These are phyloP conservation scores for Thecophora atra DNA, from an alignment of 2,888 invertebrate species.

Conservation along the genomic window DNA sequence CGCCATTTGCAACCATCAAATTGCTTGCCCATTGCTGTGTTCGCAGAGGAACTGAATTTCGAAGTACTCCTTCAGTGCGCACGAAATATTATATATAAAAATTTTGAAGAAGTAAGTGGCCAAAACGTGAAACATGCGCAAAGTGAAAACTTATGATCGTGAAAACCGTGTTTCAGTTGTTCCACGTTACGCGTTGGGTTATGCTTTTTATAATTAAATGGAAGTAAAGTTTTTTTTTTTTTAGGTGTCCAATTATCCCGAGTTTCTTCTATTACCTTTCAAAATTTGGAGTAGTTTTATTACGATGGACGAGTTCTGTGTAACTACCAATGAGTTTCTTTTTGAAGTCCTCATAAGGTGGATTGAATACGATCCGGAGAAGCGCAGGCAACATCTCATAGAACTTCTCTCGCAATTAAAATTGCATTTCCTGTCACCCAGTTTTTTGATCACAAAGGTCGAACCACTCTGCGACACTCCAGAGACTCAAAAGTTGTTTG, in stretches of 20 bases:
- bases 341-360: neutral
- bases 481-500: neutral
- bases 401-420: neutral
- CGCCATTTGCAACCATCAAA: too few relatives aligned
- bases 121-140: neutral
- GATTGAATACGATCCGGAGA: neutral
- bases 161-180: too few relatives aligned
- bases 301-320: neutral
- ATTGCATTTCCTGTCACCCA: neutral
- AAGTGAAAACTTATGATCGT: too few relatives aligned
- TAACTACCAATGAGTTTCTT: neutral
- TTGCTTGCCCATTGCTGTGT: too few relatives aligned
- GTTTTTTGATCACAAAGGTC: neutral
- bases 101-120: conserved; percentile 66
- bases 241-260: neutral
- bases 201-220: too few relatives aligned
- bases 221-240: neutral
- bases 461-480: neutral
- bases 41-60: too few relatives aligned
- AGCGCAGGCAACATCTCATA: neutral
- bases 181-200: too few relatives aligned
- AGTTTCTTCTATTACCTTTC: neutral
- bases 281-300: neutral
- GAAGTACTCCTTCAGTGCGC: conserved; percentile 81
- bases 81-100: conserved; percentile 83